phyloP scores from a whole-genome alignment of 2,797 vertebrate species.

The Percopsis omiscomaycus region DNA sequence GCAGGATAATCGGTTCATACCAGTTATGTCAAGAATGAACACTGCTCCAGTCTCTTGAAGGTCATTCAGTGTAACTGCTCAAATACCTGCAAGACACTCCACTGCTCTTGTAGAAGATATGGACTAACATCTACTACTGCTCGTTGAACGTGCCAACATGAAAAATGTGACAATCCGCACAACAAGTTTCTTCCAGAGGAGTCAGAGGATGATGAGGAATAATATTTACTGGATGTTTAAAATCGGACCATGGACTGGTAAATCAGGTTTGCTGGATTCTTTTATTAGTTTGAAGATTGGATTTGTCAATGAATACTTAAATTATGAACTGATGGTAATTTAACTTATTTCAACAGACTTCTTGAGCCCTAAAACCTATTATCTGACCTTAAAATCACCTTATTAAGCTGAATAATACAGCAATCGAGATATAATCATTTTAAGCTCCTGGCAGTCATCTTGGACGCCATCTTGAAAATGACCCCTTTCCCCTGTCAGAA shows the following conservation, averaged over 20 bases:
- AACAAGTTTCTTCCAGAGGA: constrained; percentile 3
- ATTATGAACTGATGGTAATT: not conserved
- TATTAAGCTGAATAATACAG: too few relatives aligned
- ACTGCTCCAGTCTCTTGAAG: not conserved
- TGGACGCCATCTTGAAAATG: too few relatives aligned
- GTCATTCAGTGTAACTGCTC: too few relatives aligned
- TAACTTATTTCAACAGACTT: too few relatives aligned
- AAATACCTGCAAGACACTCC: not conserved
- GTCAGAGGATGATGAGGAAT: not conserved
- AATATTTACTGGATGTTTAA: not conserved
- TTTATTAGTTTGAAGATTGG: too few relatives aligned
- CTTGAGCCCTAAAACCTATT: too few relatives aligned
- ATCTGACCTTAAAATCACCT: too few relatives aligned
- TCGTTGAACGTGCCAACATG: not conserved
- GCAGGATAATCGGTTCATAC: not conserved
- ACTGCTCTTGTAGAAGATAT: not conserved
- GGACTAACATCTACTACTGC: constrained; percentile 1
- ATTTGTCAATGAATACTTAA: not conserved
- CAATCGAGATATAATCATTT: too few relatives aligned
- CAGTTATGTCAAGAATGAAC: not conserved
- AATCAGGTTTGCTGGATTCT: too few relatives aligned
- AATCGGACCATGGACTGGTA: too few relatives aligned
- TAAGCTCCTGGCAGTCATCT: too few relatives aligned
- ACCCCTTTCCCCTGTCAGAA: too few relatives aligned
- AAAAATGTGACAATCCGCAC: not conserved